phyloP scores from a whole-genome alignment of 2,113 vertebrate species.

The Cariama cristata region DNA sequence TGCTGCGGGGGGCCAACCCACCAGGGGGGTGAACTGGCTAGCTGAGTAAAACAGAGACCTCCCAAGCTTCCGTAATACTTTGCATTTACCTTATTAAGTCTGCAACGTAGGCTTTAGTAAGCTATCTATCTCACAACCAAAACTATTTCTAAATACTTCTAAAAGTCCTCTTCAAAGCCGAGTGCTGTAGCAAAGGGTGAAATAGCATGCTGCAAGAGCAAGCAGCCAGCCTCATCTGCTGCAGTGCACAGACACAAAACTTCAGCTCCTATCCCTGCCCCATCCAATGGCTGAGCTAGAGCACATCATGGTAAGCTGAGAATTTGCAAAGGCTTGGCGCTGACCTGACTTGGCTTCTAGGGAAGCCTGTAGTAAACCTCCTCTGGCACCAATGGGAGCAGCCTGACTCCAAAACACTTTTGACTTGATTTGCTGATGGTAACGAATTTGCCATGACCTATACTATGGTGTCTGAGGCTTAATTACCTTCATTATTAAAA shows the following conservation, averaged over 20 bases:
- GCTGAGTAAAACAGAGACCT: not conserved
- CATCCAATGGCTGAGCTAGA: not conserved
- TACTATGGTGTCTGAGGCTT: not conserved
- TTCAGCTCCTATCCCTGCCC: not conserved
- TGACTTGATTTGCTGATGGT: not conserved
- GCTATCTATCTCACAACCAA: not conserved
- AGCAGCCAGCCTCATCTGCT: not conserved
- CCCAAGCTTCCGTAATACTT: not conserved
- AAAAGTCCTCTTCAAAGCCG: not conserved
- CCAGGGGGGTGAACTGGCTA: not conserved
- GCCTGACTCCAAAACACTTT: not conserved
- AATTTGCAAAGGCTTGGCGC: not conserved
- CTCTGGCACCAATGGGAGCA: not conserved
- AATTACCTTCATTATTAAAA: not conserved
- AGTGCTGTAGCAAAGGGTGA: not conserved
- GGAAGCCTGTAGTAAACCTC: not conserved
- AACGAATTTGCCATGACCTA: not conserved
- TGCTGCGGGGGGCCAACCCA: not conserved
- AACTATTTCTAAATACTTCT: not conserved
- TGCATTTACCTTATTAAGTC: not conserved
- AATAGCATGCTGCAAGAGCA: not conserved
- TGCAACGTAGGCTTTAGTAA: not conserved
- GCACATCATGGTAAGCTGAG: accelerated
- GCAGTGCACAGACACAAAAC: not conserved
- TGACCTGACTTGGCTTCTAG: not conserved